These are phyloP conservation scores for Stenoptilia bipunctidactyla DNA, from an alignment of 2,888 invertebrate species.

Conservation along the genomic window DNA sequence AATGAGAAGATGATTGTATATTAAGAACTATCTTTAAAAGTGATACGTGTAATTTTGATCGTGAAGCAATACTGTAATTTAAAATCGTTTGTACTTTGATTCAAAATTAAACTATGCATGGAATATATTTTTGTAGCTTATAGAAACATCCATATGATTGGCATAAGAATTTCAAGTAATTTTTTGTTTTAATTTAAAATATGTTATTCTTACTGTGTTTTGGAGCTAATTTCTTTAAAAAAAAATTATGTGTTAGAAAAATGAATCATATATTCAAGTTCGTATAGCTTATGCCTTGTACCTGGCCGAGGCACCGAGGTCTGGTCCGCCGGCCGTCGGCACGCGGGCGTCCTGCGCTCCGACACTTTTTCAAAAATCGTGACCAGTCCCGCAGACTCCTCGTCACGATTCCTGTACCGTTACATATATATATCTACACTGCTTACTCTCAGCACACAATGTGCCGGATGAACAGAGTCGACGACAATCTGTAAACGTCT, in stretches of 20 bases:
- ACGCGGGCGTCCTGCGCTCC: constrained; percentile 31
- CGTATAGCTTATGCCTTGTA: background rate
- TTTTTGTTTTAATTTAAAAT: too few species aligned
- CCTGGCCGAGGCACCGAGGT: background rate
- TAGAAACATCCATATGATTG: too few species aligned
- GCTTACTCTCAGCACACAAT: constrained; percentile 29
- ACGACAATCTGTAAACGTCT: constrained; percentile 19
- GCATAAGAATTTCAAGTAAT: too few species aligned
- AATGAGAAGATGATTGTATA: constrained; percentile 46
- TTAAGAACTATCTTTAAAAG: constrained; percentile 22
- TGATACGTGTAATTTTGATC: constrained; percentile 20
- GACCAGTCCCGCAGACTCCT: constrained; percentile 50
- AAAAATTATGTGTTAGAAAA: too few species aligned
- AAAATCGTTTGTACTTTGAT: constrained; percentile 12
- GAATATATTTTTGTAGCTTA: too few species aligned
- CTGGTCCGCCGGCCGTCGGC: too few species aligned
- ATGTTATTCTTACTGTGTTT: too few species aligned
- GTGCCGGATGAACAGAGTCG: constrained; percentile 30
- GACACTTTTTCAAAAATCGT: constrained; percentile 68
- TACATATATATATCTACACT: constrained; percentile 31
- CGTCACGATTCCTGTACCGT: constrained; percentile 64
- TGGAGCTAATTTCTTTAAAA: too few species aligned
- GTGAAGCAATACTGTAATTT: constrained; percentile 37
- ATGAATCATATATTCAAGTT: too few species aligned
- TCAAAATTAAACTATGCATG: too few species aligned